These are phyloP conservation scores for Omphaloscelis lunosa DNA, from an alignment of 2,888 invertebrate species.

Conservation along the genomic window DNA sequence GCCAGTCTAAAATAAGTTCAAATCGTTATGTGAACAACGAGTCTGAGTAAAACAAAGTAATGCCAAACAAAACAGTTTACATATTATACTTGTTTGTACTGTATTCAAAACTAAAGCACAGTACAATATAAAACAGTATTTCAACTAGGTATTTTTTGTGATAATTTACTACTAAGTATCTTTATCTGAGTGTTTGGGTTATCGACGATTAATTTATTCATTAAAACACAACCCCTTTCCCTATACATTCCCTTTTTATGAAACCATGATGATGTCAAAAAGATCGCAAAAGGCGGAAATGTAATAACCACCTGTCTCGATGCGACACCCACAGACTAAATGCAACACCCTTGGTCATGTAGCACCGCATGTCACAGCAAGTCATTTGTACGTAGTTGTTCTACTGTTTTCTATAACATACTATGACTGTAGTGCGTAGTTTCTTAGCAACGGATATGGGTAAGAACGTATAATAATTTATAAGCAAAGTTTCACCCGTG, in stretches of 20 bases:
- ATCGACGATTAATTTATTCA: neutral
- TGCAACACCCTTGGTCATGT: neutral
- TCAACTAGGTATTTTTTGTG: neutral
- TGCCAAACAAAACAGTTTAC: constrained; percentile 53
- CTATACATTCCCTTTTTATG: neutral
- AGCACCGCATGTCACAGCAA: neutral
- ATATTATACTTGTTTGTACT: constrained; percentile 38
- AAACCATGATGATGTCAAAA: neutral
- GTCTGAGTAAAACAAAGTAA: constrained; percentile 51
- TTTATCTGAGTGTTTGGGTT: neutral
- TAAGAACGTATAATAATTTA: constrained; percentile 69
- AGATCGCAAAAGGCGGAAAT: neutral
- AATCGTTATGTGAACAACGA: constrained; percentile 52
- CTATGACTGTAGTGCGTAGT: constrained; percentile 58
- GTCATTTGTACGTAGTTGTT: neutral
- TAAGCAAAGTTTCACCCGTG: constrained; percentile 69
- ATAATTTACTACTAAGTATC: neutral
- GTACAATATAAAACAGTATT: constrained; percentile 17
- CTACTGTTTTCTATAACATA: constrained; percentile 3
- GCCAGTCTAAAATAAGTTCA: constrained; percentile 52
- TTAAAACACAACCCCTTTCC: neutral
- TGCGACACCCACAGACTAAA: neutral
- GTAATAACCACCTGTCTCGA: neutral
- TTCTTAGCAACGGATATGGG: constrained; percentile 67
- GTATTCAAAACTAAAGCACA: constrained; percentile 33